Evolutionary conservation across 2,888 invertebrate genomes (phyloP), one percentile per base, ranked within the genome.

Genomic region (Andrena minutula): DNA sequence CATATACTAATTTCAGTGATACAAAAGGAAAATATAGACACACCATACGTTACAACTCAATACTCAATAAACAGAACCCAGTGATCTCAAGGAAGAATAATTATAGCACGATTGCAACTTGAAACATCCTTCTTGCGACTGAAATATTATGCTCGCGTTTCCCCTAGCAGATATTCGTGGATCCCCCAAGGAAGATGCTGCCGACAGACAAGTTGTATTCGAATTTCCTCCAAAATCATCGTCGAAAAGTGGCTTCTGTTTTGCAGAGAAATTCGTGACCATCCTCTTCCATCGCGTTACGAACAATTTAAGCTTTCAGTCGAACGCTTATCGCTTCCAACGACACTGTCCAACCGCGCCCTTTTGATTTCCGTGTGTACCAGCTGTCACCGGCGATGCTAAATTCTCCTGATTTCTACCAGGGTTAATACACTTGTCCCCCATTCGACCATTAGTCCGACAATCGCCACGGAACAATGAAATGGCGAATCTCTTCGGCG

Each of bases 331-430:
- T 61, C n/a, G 20, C 32, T 28, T 60, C 30, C 30, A 10, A 6
- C 30, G 60, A 32, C 16, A 53, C 23, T 35, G 16, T 41, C 16
- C 41, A 26, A 23, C 35, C 30, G 32, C 20, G 23, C 66, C 20
- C 30, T 16, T 56, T 35, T 65, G n/a, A 64, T 79, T 53, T 81
- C 79, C 68, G 66, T 70, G 64, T 28, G 65, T 71, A 72, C 72
- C 71, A 80, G 68, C 68, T 80, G 79, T 79, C 79, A 68, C 80
- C 3, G 32, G 66, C 58, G 66, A n/a, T 32, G 20, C 23, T 23
- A 47, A 61, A 63, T 28, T 23, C 51, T 23, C 30, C 72, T 49
- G 63, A 53, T 63, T 35, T 32, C 23, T 51, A 49, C 23, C 47
- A 41, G 35, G 56, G 4, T 53, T 23, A 41, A 28, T 32, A 16